phyloP scores from a whole-genome alignment of 35 echinoderm and acorn worm species.

The Lytechinus pictus region DNA sequence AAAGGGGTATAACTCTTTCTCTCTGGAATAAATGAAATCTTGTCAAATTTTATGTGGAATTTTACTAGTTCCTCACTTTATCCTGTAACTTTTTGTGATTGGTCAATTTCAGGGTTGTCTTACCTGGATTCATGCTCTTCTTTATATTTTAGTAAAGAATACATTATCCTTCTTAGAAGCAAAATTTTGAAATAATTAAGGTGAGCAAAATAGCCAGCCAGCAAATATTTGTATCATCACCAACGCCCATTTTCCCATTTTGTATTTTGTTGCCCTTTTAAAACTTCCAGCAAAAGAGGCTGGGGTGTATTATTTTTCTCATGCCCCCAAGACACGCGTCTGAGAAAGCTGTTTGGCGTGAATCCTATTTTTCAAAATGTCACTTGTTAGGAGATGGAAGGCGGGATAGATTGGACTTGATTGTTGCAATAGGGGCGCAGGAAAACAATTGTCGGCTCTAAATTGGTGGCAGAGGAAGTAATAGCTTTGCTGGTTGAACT shows the following conservation, averaged over 20 bases:
- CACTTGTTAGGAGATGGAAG: neutral
- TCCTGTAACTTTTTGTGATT: too few species aligned
- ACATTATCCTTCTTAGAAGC: neutral
- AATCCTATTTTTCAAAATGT: constrained; percentile 20
- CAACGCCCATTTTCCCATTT: neutral
- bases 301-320: neutral
- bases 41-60: too few species aligned
- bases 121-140: too few species aligned
- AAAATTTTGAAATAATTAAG: neutral
- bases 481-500: neutral
- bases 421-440: constrained; percentile 8
- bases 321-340: neutral
- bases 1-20: too few species aligned
- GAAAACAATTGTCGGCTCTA: neutral
- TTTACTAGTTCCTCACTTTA: too few species aligned
- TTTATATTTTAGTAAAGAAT: too few species aligned
- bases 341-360: neutral
- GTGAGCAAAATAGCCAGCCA: neutral
- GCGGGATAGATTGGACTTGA: neutral
- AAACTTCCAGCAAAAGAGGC: neutral
- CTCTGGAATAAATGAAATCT: too few species aligned
- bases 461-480: neutral
- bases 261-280: constrained; percentile 4
- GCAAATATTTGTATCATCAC: neutral
- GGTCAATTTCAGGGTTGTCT: too few species aligned